These are phyloP conservation scores for Sturmia bella DNA, from an alignment of 2,888 invertebrate species.

Conservation along the genomic window DNA sequence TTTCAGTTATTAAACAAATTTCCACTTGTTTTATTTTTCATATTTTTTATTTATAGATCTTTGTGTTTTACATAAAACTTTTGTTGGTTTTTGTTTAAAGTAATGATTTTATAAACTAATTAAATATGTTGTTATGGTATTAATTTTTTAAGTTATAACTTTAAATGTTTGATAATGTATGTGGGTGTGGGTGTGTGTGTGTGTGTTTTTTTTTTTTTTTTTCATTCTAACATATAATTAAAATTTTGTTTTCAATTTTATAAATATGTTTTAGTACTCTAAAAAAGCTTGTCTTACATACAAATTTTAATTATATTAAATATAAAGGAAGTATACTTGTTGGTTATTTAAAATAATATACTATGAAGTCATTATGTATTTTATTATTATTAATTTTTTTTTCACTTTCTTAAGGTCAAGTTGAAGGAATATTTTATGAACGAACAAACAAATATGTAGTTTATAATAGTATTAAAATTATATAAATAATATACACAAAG, in stretches of 20 bases:
- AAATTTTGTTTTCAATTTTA: slow-evolving; percentile 40
- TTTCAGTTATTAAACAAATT: no score
- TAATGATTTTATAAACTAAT: slow-evolving; percentile 44
- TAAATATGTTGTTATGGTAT: slow-evolving; percentile 19
- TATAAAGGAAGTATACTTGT: slow-evolving; percentile 67
- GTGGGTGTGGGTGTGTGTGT: slow-evolving; percentile 3
- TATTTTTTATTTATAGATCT: slow-evolving; percentile 29
- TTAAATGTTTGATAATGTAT: slow-evolving; percentile 51
- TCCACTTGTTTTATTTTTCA: slow-evolving; percentile 1
- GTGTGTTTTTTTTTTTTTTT: slow-evolving; percentile 2
- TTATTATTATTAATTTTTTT: neutral
- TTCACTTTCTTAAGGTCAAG: neutral
- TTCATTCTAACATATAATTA: slow-evolving; percentile 24
- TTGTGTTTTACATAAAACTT: slow-evolving; percentile 49
- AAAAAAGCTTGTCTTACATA: slow-evolving; percentile 54
- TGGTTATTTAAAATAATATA: slow-evolving; percentile 32
- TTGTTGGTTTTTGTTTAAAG: slow-evolving; percentile 20
- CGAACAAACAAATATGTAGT: neutral
- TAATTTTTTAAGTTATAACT: slow-evolving; percentile 1
- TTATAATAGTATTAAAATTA: neutral
- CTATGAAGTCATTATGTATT: slow-evolving; percentile 12
- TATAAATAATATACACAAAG: no score
- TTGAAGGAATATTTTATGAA: slow-evolving; percentile 5
- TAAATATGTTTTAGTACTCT: slow-evolving; percentile 36
- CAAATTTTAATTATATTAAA: slow-evolving; percentile 55